Base-by-base conservation (phyloP, 2,888 invertebrate genomes). In the Ptilodon capucinus region DNA sequence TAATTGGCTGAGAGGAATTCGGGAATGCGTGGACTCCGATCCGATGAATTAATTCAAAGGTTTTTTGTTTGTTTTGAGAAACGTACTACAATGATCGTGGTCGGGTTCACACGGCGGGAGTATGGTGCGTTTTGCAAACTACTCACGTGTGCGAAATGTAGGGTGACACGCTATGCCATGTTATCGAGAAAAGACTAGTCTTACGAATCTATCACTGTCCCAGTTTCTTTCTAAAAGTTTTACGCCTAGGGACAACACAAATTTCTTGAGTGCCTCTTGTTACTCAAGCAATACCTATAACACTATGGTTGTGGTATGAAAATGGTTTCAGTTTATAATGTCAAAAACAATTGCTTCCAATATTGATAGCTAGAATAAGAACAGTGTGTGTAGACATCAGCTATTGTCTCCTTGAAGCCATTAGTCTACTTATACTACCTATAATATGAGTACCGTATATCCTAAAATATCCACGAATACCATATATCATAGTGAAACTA, bases 61-160 rank as follows among this genome's bases (percentile, higher is more conserved):
- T 57, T 68, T 74, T 76, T 76, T 80, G 71, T 65, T 48, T 51
- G 64, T 54, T 55, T 63, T 53, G 60, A 76, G 80, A 79, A 74
- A 68, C 59, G 61, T 79, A 78, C 81, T 79, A 78, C 81, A 79
- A 79, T 79, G 65, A 58, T 65, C 62, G 70, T 74, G 77, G 74
- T 76, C 71, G 63, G 76, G 80, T 84, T 87, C 87, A 84, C 86
- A 87, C 85, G 83, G 63, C 60, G 60, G n/a, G 66, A 70, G 68
- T 71, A 68, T 58, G 68, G 64, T 69, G 57, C 68, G 68, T 76
- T 85, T 84, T 60, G 84, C 82, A 79, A 81, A 77, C 77, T 71
- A 68, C 72, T 82, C 85, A 85, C 82, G 84, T 83, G 79, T 78
- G 57, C 52, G 45, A 19, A n/a, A 19, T 54, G 64, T 78, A 76